Evolutionary conservation across 2,113 vertebrate genomes (phyloP), one percentile per base, ranked within the genome.

Genomic region (Mormyrus iriodes): DNA sequence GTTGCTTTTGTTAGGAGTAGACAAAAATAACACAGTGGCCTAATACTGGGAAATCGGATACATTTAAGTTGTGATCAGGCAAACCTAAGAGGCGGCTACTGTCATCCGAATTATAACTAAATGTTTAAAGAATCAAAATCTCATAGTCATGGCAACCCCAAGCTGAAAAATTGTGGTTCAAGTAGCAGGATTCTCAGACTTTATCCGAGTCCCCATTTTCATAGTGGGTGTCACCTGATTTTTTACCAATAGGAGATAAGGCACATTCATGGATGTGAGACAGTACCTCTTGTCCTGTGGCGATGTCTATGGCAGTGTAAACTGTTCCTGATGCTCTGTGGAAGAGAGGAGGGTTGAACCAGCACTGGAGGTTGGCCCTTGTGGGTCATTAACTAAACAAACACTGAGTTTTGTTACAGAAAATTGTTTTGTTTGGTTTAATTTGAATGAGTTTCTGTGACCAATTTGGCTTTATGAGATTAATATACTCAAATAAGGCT

Each of bases 281-380:
- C 13, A 96, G 93, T 84, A 99, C 98, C 97, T 99, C 98, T 91
- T 99, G 98, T 92, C 97, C 98, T 5, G 98, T 99, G 87, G 98
- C 98, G 88, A 99, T 94, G 93, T 99, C 98, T 92, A 98, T 97
- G 21, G 98, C 98, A 0, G 98, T 99, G 91, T 99, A 99, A 88
- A 99, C 98, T 0, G 98, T 99, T 55, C 98, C 98, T 17, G 98
- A 99, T 1, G 98, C 98, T 87, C 98, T 99, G 93, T 88, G 39
- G 65, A 0, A 90, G 0, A 90, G 89, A 91, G 3, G 51, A 52
- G 5, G 87, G 51, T 27, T 42, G 1, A 35, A 53, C 65, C 49
- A 52, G 31, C 49, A 9, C 24, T 61, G 53, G 1, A 42, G 19
- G 35, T 42, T 42, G 35, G 13, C 35, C 2, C 17, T 79, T 76